Percentiles rank a stretch among this genome's conserved stretches.
phyloP scores from a whole-genome alignment of 1,140 invertebrate genomes.

The Papilio xuthus region DNA sequence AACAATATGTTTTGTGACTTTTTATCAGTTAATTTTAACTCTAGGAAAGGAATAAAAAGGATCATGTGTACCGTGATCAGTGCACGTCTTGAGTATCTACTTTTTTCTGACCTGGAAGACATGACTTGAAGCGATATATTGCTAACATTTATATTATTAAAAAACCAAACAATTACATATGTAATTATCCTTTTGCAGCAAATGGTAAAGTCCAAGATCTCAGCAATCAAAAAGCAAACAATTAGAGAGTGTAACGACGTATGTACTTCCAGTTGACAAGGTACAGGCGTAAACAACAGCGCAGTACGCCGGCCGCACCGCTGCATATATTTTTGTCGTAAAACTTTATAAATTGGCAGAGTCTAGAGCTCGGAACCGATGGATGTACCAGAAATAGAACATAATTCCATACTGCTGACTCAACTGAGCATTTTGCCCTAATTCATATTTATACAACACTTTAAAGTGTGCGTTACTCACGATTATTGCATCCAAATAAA shows the following conservation, averaged over 20 bases:
- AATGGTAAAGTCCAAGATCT: not conserved
- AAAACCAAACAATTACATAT: not conserved
- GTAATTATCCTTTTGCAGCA: not conserved
- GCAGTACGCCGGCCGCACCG: conserved; percentile 31
- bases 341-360: conserved; percentile 77
- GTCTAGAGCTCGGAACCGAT: conserved; percentile 63
- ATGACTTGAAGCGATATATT: too few species aligned
- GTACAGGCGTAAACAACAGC: conserved; percentile 34
- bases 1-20: not conserved
- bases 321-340: conserved; percentile 72
- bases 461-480: conserved; percentile 36
- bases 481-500: conserved; percentile 15
- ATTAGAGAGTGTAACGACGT: not conserved
- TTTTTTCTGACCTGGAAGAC: too few species aligned
- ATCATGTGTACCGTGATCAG: too few species aligned
- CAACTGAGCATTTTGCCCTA: conserved; percentile 57
- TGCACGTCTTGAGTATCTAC: too few species aligned
- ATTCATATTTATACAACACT: conserved; percentile 51
- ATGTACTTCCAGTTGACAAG: conserved; percentile 12
- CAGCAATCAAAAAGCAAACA: not conserved
- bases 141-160: not conserved
- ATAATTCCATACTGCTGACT: conserved; percentile 67
- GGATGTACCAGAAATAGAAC: conserved; percentile 68
- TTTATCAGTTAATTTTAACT: not conserved
- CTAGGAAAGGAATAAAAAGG: not conserved